Percentiles rank a stretch among this genome's conserved stretches.
phyloP scores from a whole-genome alignment of 2,797 vertebrate species.

The Xenops minutus region DNA sequence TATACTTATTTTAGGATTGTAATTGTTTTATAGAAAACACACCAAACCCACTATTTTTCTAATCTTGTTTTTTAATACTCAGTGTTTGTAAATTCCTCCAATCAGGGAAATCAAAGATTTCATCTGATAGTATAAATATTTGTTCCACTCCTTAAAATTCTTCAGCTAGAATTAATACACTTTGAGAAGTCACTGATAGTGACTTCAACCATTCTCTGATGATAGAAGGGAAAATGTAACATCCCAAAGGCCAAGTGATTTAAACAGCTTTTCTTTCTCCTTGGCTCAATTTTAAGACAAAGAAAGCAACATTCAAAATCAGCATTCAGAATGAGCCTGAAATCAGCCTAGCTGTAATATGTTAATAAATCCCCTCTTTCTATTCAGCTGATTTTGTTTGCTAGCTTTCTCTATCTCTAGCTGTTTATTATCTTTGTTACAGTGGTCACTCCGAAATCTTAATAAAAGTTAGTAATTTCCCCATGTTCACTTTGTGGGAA shows the following conservation, averaged over 20 bases:
- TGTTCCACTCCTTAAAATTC: neutral
- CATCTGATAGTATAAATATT: neutral
- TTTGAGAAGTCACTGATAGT: neutral
- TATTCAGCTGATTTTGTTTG: neutral
- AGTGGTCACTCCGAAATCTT: neutral
- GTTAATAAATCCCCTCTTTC: neutral
- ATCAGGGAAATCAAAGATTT: neutral
- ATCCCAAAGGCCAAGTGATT: neutral
- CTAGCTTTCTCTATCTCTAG: neutral
- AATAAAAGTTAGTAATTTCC: neutral
- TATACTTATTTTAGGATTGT: neutral
- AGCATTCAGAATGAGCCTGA: neutral
- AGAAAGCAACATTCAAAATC: neutral
- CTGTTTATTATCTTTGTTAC: neutral
- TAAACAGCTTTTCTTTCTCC: neutral
- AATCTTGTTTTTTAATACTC: neutral
- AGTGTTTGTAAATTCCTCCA: neutral
- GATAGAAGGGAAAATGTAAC: neutral
- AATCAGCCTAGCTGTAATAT: neutral
- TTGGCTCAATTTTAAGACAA: neutral
- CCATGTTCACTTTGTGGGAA: neutral
- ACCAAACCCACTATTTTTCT: neutral
- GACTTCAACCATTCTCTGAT: neutral
- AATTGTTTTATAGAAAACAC: neutral
- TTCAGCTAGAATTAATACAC: neutral